Percentiles rank a stretch among this genome's conserved stretches.
Conservation (phyloP, 2,797 vertebrate species). For the Rhabdophis nuchalis region DNA sequence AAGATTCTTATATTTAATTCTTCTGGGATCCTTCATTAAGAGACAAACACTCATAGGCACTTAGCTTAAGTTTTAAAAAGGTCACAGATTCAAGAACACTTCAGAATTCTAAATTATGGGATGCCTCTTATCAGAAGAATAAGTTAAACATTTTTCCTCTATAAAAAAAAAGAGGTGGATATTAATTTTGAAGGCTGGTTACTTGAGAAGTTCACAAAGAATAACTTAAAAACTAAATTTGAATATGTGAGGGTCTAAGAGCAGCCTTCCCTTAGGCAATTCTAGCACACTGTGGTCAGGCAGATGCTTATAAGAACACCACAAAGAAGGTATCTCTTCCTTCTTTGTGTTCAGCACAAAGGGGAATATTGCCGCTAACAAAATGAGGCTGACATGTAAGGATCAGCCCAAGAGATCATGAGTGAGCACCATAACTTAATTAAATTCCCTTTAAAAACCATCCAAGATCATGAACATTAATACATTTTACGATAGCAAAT, state of each 20-base stretch:
- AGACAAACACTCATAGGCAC: not conserved
- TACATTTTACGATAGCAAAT: not conserved
- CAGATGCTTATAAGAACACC: not conserved
- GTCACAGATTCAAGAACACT: not conserved
- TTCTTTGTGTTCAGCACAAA: not conserved
- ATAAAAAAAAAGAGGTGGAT: not conserved
- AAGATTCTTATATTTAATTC: slow-evolving; percentile 13
- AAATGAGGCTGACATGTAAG: not conserved
- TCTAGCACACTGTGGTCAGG: not conserved
- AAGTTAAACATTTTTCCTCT: not conserved
- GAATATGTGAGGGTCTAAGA: not conserved
- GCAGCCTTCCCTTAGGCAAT: not conserved
- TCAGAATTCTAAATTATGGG: not conserved
- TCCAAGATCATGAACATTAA: not conserved
- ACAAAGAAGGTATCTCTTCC: not conserved
- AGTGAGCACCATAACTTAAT: not conserved
- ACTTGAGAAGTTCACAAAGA: not conserved
- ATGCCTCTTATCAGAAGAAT: not conserved
- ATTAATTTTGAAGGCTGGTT: not conserved
- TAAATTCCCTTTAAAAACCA: not conserved
- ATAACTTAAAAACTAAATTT: not conserved
- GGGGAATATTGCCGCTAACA: not conserved
- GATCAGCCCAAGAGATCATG: not conserved
- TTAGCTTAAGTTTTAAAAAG: not conserved
- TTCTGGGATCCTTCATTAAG: not conserved